These are phyloP conservation scores for Eleutherodactylus coqui DNA, from an alignment of 2,797 vertebrate species.

Conservation along the genomic window DNA sequence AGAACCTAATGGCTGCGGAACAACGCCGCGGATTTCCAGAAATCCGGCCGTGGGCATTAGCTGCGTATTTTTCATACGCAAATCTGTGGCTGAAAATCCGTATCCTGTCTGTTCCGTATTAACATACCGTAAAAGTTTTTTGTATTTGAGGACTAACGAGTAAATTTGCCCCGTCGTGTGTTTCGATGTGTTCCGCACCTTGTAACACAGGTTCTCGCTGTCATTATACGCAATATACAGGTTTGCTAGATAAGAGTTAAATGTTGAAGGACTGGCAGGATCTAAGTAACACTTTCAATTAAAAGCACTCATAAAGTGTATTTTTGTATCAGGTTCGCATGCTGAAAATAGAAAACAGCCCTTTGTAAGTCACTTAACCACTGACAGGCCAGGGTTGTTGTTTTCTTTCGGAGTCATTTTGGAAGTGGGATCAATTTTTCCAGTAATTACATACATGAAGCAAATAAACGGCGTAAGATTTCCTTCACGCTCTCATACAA, in stretches of 20 bases:
- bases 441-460: conserved; percentile 61
- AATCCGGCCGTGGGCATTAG: too few species aligned
- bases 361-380: conserved; percentile 20
- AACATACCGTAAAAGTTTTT: too few species aligned
- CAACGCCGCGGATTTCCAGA: too few species aligned
- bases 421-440: conserved; percentile 57
- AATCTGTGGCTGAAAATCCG: too few species aligned
- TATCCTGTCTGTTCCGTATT: too few species aligned
- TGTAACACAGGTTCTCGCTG: neutral
- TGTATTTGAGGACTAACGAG: too few species aligned
- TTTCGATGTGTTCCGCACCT: neutral
- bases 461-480: conserved; percentile 59
- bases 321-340: conserved; percentile 31
- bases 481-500: conserved; percentile 56
- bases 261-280: neutral
- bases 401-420: conserved; percentile 57
- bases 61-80: too few species aligned
- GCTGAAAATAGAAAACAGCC: conserved; percentile 49
- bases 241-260: neutral
- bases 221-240: neutral
- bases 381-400: conserved; percentile 32
- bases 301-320: neutral
- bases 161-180: too few species aligned
- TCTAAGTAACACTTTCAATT: neutral
- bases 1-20: too few species aligned